Evolutionary conservation across 2,888 invertebrate species (phyloP), one percentile per base, ranked within the genome.

Genomic region (Schizaphis graminum): DNA sequence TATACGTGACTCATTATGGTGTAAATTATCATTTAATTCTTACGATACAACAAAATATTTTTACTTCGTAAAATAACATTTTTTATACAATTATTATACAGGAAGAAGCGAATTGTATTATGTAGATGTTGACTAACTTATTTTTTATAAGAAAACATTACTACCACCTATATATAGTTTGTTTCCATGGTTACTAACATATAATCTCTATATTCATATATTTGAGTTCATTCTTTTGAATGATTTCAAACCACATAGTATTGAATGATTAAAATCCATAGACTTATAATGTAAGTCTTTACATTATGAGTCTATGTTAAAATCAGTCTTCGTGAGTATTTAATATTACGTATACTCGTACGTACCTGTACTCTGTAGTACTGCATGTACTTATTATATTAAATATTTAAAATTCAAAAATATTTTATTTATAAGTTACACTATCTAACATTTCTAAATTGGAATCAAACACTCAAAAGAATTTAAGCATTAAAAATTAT

Each of bases 161-260:
- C 13, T 86, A 10, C 3, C 16, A 47, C 11, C 5, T 90, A 67
- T 90, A 49, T n/a, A 90, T 67, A 26, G 24, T 90, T 35, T n/a
- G 90, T 90, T 44, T n/a, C 90, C 67, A 77, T 67, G 90, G 90
- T 67, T 90, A 90, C 90, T 41, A 44, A 41, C 28, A 47, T 77
- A 77, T 77, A 77, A 77, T 77, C 77, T 77, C 35, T 77, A 21
- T 77, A 77, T 77, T 35, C 77, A 77, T 77, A 41, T 77, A 7
- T 35, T 77, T 77, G 35, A 77, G 35, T 77, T 77, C 7, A n/a
- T 67, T 7, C n/a, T 77, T 35, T 35, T 35, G 77, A 77, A 77
- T 35, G 77, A 77, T 77, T 77, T 77, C 21, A 77, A 77, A 77
- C 77, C 35, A 35, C 8, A 21, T 77, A 57, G 16, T 57, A 77